Base-by-base conservation (phyloP, 2,888 invertebrate genomes). In the Polyommatus iphigenia region DNA sequence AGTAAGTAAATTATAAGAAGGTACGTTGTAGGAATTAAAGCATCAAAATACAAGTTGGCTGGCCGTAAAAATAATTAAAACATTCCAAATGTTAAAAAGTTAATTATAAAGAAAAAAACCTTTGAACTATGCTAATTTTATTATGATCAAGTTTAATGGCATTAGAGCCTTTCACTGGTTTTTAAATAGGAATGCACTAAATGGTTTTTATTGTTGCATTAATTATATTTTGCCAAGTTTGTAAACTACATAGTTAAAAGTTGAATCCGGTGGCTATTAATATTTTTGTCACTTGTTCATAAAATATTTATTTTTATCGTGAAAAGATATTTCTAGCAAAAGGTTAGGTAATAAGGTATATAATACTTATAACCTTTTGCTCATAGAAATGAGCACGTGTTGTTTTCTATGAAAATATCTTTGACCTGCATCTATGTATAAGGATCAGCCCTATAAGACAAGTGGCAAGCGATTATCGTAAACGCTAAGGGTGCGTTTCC, bases 111-210 rank as follows among this genome's bases (percentile, higher is more conserved):
- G 15, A 20, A 29, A 32, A 32, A 67, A 29, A 67, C 67, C 67
- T 67, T 67, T 67, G 67, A 67, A 67, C 67, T 67, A 67, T 67
- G 67, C 67, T 10, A 67, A 67, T 67, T 67, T 67, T 24, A 62
- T 67, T 32, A 67, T 32, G 32, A 67, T 24, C 24, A 62, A 62
- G 62, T 62, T 62, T 62, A 62, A 62, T 24, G 8, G 13, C 24
- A 62, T 62, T 24, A 32, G 67, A 18, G 18, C 67, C 67, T 67
- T 67, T 67, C 29, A 32, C 29, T 67, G 29, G 6, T 15, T 67
- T 67, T 67, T 29, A 10, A 67, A 67, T 29, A 67, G 32, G 67
- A 32, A 67, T 67, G 67, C 67, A 18, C 29, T 67, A 15, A 67
- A 32, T 67, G 7, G 7, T 32, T 67, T 67, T 67, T 67, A 32